These are phyloP conservation scores for Halictus ligatus DNA, from an alignment of 2,888 invertebrate genomes.

Conservation along the genomic window DNA sequence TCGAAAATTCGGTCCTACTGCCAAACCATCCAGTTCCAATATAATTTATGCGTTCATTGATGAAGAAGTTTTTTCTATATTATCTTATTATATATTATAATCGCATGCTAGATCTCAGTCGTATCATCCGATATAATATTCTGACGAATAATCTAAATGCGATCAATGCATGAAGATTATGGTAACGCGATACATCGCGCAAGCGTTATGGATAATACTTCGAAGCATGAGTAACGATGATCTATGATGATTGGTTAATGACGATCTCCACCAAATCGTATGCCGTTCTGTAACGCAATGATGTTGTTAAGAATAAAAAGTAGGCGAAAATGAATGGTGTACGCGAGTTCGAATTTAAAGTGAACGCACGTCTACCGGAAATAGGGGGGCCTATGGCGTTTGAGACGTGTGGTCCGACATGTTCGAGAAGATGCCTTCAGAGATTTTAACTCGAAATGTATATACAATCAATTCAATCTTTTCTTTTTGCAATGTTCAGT, in stretches of 20 bases:
- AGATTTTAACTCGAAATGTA: neutral
- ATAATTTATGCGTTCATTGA: neutral
- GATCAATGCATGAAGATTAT: conserved; percentile 34
- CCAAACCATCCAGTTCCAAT: neutral
- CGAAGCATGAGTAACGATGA: conserved; percentile 48
- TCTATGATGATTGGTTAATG: conserved; percentile 42
- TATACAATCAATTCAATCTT: neutral
- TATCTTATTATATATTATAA: conserved; percentile 20
- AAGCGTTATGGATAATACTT: conserved; percentile 62
- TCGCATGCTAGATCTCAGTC: conserved; percentile 36
- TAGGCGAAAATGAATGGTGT: conserved; percentile 27
- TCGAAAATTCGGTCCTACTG: neutral
- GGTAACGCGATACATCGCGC: conserved; percentile 43
- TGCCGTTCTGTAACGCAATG: neutral
- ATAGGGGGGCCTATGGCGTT: conserved; percentile 19
- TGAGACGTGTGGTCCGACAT: conserved; percentile 17
- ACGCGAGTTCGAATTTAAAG: conserved; percentile 25
- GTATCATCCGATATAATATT: conserved; percentile 32
- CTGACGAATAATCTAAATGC: conserved; percentile 52
- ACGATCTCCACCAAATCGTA: conserved; percentile 17
- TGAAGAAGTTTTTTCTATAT: neutral
- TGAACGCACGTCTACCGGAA: conserved; percentile 20
- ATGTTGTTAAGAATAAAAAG: conserved; percentile 15
- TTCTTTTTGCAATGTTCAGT: neutral
- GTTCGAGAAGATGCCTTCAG: neutral